phyloP scores from a whole-genome alignment of 2,797 vertebrate species.

The Karalla daura region DNA sequence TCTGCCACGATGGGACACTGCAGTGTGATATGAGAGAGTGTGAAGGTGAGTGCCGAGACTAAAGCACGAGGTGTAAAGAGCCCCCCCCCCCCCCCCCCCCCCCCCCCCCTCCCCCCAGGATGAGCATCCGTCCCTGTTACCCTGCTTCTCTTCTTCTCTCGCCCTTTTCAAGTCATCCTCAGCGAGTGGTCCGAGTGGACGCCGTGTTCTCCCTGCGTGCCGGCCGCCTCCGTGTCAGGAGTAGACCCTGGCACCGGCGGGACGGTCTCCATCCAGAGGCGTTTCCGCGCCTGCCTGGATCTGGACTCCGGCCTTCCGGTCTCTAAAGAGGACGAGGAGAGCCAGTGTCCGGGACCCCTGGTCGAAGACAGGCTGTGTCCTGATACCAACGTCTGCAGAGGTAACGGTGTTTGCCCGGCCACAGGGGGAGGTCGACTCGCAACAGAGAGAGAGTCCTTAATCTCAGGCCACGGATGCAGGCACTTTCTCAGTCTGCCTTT shows the following conservation, averaged over 20 bases:
- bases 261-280: slow-evolving; percentile 84
- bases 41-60: slow-evolving; percentile 72
- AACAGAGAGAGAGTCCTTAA: background rate
- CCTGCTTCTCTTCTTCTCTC: background rate
- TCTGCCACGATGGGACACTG: slow-evolving; percentile 83
- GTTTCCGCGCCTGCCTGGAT: slow-evolving; percentile 89
- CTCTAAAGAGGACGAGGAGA: slow-evolving; percentile 30
- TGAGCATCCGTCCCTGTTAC: background rate
- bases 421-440: too few relatives aligned
- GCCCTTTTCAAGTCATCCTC: slow-evolving; percentile 77
- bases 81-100: too few relatives aligned
- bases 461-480: slow-evolving; percentile 3
- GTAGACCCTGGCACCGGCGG: background rate
- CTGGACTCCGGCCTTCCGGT: slow-evolving; percentile 83
- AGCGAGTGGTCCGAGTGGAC: slow-evolving; percentile 93
- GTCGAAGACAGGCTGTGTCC: slow-evolving; percentile 84
- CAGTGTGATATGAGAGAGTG: slow-evolving; percentile 84
- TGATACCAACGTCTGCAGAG: slow-evolving; percentile 80
- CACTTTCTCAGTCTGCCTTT: slow-evolving; percentile 7
- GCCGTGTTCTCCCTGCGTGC: slow-evolving; percentile 86
- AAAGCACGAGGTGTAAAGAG: background rate
- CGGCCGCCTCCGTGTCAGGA: slow-evolving; percentile 46
- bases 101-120: too few relatives aligned
- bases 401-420: slow-evolving; percentile 69
- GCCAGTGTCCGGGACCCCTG: slow-evolving; percentile 76